Evolutionary conservation across 2,797 vertebrate species (phyloP).

Genomic region (Argyrosomus regius): DNA sequence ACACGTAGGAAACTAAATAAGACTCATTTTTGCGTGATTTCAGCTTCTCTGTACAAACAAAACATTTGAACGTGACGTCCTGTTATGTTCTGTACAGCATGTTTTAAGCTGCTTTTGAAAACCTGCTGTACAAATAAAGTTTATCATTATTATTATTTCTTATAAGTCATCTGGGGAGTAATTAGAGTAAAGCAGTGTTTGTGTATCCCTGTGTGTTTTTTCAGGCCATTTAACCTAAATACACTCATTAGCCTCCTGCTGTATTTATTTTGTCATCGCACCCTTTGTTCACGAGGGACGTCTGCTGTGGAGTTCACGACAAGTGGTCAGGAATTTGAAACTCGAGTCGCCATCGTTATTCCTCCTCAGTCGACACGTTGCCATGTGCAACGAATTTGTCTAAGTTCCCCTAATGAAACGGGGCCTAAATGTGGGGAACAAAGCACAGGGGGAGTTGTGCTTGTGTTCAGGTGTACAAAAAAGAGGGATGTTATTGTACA

Average conservation of each 20-base stretch:
- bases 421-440: slow-evolving; percentile 24
- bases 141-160: slow-evolving; percentile 54
- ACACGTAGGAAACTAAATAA: slow-evolving; percentile 23
- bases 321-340: slow-evolving; percentile 73
- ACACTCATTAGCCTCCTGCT: slow-evolving; percentile 73
- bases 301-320: slow-evolving; percentile 61
- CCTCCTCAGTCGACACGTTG: slow-evolving; percentile 66
- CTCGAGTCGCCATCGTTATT: slow-evolving; percentile 44
- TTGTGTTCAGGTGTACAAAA: slow-evolving; percentile 44
- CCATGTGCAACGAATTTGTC: slow-evolving; percentile 68
- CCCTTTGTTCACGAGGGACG: slow-evolving; percentile 67
- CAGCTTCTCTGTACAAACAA: not conserved
- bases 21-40: slow-evolving; percentile 13
- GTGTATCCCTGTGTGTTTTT: slow-evolving; percentile 58
- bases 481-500: slow-evolving; percentile 18
- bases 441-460: not conserved
- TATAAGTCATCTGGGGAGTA: slow-evolving; percentile 65
- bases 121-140: slow-evolving; percentile 67
- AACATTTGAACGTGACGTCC: not conserved
- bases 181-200: slow-evolving; percentile 69
- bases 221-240: slow-evolving; percentile 66
- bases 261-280: slow-evolving; percentile 77
- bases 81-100: not conserved
- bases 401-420: slow-evolving; percentile 62
- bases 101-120: slow-evolving; percentile 27